phyloP scores from a whole-genome alignment of 2,113 vertebrate genomes.

The Elachura formosa region DNA sequence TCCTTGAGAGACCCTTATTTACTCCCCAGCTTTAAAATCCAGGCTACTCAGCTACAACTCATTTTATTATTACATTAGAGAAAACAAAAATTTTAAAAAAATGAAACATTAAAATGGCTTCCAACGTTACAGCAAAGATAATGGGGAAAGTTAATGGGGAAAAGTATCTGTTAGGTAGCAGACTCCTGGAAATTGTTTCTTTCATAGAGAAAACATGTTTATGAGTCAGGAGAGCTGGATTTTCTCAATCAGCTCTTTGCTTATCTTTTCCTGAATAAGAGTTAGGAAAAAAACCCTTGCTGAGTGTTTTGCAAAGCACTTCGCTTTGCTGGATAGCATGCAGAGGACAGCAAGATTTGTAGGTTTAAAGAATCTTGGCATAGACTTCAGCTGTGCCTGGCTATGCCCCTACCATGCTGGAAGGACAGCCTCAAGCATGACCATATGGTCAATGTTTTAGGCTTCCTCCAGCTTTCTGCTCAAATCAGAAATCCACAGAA shows the following conservation, averaged over 20 bases:
- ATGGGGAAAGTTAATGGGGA: neutral
- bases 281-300: rapidly evolving
- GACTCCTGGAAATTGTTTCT: neutral
- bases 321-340: neutral
- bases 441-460: neutral
- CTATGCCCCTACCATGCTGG: neutral
- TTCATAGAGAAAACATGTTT: neutral
- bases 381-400: neutral
- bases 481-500: neutral
- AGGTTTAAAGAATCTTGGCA: neutral
- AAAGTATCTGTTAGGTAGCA: neutral
- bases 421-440: neutral
- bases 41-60: neutral
- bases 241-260: neutral
- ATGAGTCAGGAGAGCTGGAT: neutral
- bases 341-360: neutral
- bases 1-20: neutral
- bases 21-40: neutral
- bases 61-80: neutral
- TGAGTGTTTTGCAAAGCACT: neutral
- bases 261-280: neutral
- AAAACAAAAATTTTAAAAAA: neutral
- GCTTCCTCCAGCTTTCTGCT: neutral
- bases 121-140: neutral
- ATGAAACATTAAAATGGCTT: neutral